phyloP scores from a whole-genome alignment of 23 tunicate genomes.

The Pegea sp. region DNA sequence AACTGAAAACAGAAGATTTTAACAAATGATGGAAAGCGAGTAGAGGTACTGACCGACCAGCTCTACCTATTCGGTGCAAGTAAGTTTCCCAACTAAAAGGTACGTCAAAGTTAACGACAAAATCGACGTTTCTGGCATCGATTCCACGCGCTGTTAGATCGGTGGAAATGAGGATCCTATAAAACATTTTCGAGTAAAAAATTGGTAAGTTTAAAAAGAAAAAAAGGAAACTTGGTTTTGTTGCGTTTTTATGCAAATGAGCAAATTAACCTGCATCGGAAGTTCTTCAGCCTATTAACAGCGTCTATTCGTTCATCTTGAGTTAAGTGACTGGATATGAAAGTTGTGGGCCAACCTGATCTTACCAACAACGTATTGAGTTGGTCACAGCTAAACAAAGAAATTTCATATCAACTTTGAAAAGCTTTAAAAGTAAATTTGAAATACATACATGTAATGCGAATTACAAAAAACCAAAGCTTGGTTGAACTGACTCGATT shows the following conservation, averaged over 20 bases:
- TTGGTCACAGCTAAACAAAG: too few relatives aligned
- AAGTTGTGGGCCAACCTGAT: slow-evolving; percentile 57
- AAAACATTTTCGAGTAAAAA: too few relatives aligned
- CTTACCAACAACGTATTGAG: slow-evolving; percentile 8
- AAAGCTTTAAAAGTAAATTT: too few relatives aligned
- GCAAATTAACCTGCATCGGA: slow-evolving; percentile 63
- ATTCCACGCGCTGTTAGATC: slow-evolving; percentile 81
- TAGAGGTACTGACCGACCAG: slow-evolving; percentile 67
- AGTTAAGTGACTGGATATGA: slow-evolving; percentile 50
- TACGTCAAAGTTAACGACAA: slow-evolving; percentile 75
- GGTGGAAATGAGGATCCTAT: slow-evolving; percentile 55
- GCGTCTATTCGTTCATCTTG: slow-evolving; percentile 57
- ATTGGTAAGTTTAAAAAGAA: too few relatives aligned
- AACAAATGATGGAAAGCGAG: too few relatives aligned
- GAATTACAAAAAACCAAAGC: too few relatives aligned
- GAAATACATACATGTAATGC: too few relatives aligned
- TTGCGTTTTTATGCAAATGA: too few relatives aligned
- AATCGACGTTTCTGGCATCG: slow-evolving; percentile 73
- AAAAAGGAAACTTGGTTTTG: too few relatives aligned
- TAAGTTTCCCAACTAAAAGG: slow-evolving; percentile 84
- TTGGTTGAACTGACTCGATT: too few relatives aligned
- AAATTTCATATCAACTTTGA: too few relatives aligned
- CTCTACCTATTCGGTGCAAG: slow-evolving; percentile 85
- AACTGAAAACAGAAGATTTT: too few relatives aligned
- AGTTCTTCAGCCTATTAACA: slow-evolving; percentile 39